These are phyloP conservation scores for Petrocephalus microphthalmus DNA, from an alignment of 2,113 vertebrate species.

Conservation along the genomic window DNA sequence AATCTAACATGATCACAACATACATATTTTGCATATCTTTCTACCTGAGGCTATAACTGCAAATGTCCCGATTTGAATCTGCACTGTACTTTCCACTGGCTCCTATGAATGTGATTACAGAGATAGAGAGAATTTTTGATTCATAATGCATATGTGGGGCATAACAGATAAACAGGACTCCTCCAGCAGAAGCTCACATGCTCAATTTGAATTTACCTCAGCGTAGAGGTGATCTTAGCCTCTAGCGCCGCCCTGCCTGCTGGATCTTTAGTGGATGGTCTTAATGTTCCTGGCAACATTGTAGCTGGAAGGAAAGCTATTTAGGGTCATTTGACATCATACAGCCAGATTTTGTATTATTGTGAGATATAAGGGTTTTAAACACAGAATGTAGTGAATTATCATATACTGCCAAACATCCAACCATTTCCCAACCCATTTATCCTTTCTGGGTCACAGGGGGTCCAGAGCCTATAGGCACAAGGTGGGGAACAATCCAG, in stretches of 20 bases:
- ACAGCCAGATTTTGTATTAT: not conserved
- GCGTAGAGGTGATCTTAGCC: not conserved
- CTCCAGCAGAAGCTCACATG: not conserved
- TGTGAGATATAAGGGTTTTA: not conserved
- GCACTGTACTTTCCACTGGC: not conserved
- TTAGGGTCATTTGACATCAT: not conserved
- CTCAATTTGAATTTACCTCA: not conserved
- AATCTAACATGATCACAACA: not conserved
- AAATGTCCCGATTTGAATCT: not conserved
- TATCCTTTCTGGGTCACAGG: too few species aligned
- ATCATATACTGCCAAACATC: not conserved
- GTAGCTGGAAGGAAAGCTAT: not conserved
- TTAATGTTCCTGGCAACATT: not conserved
- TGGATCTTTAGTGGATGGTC: not conserved
- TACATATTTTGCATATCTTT: conserved; percentile 1
- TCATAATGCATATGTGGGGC: not conserved
- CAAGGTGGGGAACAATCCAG: too few species aligned
- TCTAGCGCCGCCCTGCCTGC: not conserved
- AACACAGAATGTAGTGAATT: not conserved
- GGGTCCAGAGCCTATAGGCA: too few species aligned
- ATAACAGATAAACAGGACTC: not conserved
- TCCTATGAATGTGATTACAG: not conserved
- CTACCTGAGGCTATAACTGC: not conserved
- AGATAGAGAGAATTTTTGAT: not conserved
- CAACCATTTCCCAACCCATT: too few species aligned